Conservation (phyloP, 1,140 invertebrate species). For the Bombus superbus region DNA sequence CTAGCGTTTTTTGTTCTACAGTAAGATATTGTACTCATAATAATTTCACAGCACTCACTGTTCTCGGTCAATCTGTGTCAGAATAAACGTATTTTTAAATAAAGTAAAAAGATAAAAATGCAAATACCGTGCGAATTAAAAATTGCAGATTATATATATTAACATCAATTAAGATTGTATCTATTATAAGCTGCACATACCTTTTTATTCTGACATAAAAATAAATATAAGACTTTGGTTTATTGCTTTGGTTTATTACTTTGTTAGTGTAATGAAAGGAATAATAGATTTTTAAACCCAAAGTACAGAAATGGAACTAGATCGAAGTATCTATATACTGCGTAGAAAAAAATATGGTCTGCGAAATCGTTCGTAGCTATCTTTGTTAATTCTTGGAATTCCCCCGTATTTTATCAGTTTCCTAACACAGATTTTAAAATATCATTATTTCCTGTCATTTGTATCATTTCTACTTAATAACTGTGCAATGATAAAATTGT, state of each 20-base stretch:
- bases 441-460: conserved; percentile 3
- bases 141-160: background rate
- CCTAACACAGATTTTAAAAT: background rate
- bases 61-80: background rate
- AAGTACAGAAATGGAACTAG: background rate
- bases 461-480: background rate
- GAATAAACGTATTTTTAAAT: conserved; percentile 10
- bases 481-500: background rate
- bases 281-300: background rate
- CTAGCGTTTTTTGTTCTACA: background rate
- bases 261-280: background rate
- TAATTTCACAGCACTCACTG: background rate
- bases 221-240: background rate
- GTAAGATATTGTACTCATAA: background rate
- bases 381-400: background rate
- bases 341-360: background rate
- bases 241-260: background rate
- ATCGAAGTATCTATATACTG: background rate
- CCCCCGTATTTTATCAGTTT: background rate
- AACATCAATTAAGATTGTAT: background rate
- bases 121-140: background rate
- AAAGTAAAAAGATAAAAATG: background rate
- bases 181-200: background rate
- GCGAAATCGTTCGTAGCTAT: background rate
- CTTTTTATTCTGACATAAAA: conserved; percentile 10